These are phyloP conservation scores for Calliopsis andreniformis DNA, from an alignment of 1,140 invertebrate genomes.

Conservation along the genomic window DNA sequence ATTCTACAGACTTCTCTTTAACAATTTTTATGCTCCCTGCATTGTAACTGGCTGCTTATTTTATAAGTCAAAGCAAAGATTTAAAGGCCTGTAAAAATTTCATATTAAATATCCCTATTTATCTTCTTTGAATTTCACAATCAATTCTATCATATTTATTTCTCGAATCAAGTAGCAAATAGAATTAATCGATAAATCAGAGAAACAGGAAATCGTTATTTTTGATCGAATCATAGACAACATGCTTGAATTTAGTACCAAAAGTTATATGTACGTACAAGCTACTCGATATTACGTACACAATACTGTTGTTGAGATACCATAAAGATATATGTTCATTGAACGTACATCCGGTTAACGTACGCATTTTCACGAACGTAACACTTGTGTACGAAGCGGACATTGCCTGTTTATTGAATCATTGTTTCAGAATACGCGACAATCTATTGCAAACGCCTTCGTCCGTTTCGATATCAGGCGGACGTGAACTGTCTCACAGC, in stretches of 20 bases:
- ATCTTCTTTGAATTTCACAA: no score
- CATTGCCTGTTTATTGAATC: background rate
- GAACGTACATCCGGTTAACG: background rate
- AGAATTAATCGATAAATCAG: background rate
- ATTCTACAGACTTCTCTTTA: no score
- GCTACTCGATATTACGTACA: constrained; percentile 35
- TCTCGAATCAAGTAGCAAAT: no score
- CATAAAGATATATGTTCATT: background rate
- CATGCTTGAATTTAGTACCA: background rate
- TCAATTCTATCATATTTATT: no score
- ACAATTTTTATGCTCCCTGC: no score
- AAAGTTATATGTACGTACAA: constrained; percentile 27
- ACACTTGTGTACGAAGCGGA: background rate
- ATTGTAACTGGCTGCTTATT: no score
- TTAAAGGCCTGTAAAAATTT: no score
- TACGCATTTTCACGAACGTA: constrained; percentile 4
- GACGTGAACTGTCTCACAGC: background rate
- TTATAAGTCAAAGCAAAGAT: no score
- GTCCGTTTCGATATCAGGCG: no score
- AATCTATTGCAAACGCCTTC: background rate
- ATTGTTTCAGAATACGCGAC: background rate
- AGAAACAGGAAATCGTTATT: background rate
- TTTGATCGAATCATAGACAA: background rate
- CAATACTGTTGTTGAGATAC: constrained; percentile 1
- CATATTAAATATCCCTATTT: no score